These are phyloP conservation scores for Mionectes olivaceus DNA, from an alignment of 2,797 vertebrate species.

Conservation along the genomic window DNA sequence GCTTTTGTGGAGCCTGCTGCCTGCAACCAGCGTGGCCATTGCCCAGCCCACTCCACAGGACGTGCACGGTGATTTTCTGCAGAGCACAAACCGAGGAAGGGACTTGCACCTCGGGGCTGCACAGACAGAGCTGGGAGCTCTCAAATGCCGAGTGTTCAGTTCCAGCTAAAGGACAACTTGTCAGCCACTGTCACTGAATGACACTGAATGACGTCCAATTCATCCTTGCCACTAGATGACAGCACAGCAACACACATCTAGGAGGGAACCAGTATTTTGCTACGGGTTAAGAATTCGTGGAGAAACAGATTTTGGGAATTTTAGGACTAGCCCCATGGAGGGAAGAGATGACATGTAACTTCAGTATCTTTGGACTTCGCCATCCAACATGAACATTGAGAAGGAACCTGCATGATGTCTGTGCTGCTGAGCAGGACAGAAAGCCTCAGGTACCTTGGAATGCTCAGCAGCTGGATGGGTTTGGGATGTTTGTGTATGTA, in stretches of 20 bases:
- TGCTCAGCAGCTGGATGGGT: not conserved
- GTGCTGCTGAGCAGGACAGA: not conserved
- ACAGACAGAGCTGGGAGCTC: not conserved
- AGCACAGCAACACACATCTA: slow-evolving; percentile 72
- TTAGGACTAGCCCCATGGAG: not conserved
- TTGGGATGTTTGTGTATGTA: not conserved
- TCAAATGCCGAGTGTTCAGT: rapidly evolving
- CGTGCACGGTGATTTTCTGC: not conserved
- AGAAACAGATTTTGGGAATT: not conserved
- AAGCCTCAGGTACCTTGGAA: not conserved
- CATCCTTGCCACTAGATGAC: slow-evolving; percentile 79
- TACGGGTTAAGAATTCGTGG: slow-evolving; percentile 45
- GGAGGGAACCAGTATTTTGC: slow-evolving; percentile 40
- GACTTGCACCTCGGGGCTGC: not conserved
- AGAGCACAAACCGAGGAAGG: not conserved
- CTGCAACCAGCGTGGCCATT: not conserved
- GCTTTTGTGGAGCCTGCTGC: not conserved
- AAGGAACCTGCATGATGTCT: not conserved
- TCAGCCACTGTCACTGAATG: slow-evolving; percentile 6
- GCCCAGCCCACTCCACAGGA: not conserved
- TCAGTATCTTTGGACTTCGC: not conserved
- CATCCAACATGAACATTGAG: not conserved
- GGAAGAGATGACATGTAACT: not conserved
- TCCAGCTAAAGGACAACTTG: not conserved
- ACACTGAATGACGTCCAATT: slow-evolving; percentile 54